Base-by-base conservation (phyloP, 2,888 invertebrate species). In the Biston stratarius region DNA sequence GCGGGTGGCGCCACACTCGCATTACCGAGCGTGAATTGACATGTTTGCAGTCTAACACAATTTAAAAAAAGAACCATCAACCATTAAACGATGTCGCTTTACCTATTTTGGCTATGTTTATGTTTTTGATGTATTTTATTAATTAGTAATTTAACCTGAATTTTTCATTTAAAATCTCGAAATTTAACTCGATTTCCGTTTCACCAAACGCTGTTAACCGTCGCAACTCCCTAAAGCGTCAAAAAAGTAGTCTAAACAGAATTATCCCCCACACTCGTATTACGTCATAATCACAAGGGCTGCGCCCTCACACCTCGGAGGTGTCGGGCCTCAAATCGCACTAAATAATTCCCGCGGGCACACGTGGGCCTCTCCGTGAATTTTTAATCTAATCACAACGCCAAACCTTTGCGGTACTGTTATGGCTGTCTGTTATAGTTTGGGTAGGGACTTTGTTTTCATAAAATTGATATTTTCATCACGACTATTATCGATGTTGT, bases 311-410 rank as follows among this genome's bases (percentile, higher is more conserved):
- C 67, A 72, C 76, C 74, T 64, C 75, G 61, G 84, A 89, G 88
- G 91, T 88, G 92, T 87, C 83, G 83, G 86, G 76, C 84, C 83
- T 90, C 87, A 82, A 91, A 91, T 86, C 84, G 86, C 88, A 90
- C 89, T 94, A 91, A 94, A 94, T 94, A 91, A 94, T 94, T 92
- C 94, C 92, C 91, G 81, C 75, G 82, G 88, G 89, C 85, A 82
- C 80, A 83, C 83, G 87, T 83, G 88, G 91, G 83, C 86, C 86
- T 87, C 86, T 89, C 89, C 90, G 93, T 94, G 94, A 93, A 94
- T 94, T 94, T 94, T 94, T 94, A 94, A 94, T 93, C 89, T 89
- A 92, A 92, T 94, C 77, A 77, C 79, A 81, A 84, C 84, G 83
- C 82, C 81, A 87, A 45, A 52, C 62, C 59, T n/a, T 48, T 34